These are phyloP conservation scores for Syrista parreyssii DNA, from an alignment of 2,888 invertebrate genomes.

Conservation along the genomic window DNA sequence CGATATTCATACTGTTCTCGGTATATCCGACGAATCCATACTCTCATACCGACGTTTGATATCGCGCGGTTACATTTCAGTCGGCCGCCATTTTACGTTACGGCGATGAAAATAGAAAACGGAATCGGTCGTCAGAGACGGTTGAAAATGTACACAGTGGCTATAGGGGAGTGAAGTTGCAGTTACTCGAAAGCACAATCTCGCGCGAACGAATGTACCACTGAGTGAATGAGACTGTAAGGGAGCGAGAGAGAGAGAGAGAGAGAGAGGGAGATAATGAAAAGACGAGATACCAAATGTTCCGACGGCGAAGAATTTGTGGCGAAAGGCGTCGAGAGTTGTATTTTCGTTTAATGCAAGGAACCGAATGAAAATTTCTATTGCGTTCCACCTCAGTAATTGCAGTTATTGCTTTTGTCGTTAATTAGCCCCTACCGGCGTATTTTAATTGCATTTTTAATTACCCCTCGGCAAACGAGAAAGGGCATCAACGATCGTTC, in stretches of 20 bases:
- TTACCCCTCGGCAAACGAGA: constrained; percentile 13
- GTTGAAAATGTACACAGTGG: too few relatives aligned
- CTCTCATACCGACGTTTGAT: too few relatives aligned
- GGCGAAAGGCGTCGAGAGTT: constrained; percentile 16
- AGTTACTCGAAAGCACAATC: too few relatives aligned
- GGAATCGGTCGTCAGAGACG: too few relatives aligned
- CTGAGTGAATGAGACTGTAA: neutral
- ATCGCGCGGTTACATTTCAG: too few relatives aligned
- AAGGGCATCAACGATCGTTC: too few relatives aligned
- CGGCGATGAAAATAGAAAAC: too few relatives aligned
- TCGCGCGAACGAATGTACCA: neutral
- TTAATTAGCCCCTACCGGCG: constrained; percentile 29
- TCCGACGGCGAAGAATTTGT: neutral
- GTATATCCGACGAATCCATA: too few relatives aligned
- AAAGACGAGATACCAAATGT: neutral
- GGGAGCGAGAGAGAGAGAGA: neutral
- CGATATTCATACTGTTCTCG: too few relatives aligned
- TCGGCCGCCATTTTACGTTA: too few relatives aligned
- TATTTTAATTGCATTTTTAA: constrained; percentile 34
- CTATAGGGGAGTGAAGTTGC: too few relatives aligned
- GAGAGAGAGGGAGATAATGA: neutral
- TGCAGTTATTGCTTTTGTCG: constrained; percentile 35
- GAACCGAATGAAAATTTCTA: constrained; percentile 36
- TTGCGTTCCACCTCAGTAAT: constrained; percentile 38
- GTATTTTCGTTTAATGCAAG: constrained; percentile 33